phyloP scores from a whole-genome alignment of 1,140 invertebrate genomes.

The Drosophila malerkotliana region DNA sequence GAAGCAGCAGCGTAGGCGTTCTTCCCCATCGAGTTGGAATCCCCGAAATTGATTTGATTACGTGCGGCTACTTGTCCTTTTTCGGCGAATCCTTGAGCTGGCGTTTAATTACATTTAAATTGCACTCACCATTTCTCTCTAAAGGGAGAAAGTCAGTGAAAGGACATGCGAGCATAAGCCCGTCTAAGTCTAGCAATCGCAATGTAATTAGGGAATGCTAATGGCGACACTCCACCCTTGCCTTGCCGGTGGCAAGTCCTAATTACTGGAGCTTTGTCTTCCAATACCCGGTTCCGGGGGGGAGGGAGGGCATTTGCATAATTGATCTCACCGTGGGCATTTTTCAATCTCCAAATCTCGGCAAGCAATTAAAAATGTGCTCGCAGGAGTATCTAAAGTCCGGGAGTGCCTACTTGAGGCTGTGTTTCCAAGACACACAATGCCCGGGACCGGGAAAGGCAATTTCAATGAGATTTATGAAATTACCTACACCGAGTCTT shows the following conservation, averaged over 20 bases:
- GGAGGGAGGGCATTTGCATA: conserved; percentile 34
- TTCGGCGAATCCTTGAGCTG: conserved; percentile 49
- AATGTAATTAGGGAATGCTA: conserved; percentile 81
- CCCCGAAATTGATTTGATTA: conserved; percentile 77
- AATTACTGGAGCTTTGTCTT: conserved; percentile 63
- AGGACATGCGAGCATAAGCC: conserved; percentile 47
- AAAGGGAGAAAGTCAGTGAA: neutral
- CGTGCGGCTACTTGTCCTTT: conserved; percentile 31
- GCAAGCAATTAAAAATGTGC: conserved; percentile 45
- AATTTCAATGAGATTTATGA: conserved; percentile 74
- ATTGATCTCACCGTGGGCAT: conserved; percentile 38
- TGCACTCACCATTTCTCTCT: conserved; percentile 44
- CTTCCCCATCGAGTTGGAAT: conserved; percentile 30
- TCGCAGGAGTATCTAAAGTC: neutral
- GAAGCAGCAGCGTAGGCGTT: conserved; percentile 22
- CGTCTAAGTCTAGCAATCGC: conserved; percentile 70
- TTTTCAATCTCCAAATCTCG: conserved; percentile 50
- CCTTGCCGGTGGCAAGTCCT: neutral
- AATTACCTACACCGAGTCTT: conserved; percentile 72
- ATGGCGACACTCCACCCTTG: conserved; percentile 41
- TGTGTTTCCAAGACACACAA: neutral
- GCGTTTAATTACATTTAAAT: conserved; percentile 78
- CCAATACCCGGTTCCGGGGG: too few relatives aligned
- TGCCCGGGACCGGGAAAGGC: neutral
- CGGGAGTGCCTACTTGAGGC: conserved; percentile 6